phyloP scores from a whole-genome alignment of 2,113 vertebrate genomes.

The Erinaceus europaeus region DNA sequence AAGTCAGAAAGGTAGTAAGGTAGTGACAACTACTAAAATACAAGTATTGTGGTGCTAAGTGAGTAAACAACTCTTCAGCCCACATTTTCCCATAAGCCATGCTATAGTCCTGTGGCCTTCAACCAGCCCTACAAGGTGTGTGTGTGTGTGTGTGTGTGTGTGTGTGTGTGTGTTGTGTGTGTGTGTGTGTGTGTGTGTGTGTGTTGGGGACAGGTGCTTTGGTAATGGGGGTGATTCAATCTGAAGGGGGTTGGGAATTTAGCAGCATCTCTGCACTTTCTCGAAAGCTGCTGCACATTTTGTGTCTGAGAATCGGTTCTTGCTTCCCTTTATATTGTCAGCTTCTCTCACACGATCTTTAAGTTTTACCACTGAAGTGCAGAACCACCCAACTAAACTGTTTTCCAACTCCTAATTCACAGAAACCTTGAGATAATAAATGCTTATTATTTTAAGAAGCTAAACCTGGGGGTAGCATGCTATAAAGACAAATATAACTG shows the following conservation, averaged over 20 bases:
- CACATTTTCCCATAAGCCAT: neutral
- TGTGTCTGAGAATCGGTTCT: neutral
- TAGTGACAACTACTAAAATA: slow-evolving; percentile 1
- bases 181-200: too few species aligned
- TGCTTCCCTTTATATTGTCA: neutral
- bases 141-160: too few species aligned
- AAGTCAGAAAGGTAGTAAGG: neutral
- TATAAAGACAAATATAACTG: neutral
- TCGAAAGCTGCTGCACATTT: neutral
- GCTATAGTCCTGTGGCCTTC: neutral
- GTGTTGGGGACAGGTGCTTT: neutral
- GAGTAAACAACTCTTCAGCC: slow-evolving; percentile 2
- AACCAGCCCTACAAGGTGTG: neutral
- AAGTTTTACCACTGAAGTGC: neutral
- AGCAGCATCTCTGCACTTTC: neutral
- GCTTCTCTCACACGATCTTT: neutral
- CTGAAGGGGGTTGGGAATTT: neutral
- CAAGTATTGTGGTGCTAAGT: neutral
- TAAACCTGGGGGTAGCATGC: neutral
- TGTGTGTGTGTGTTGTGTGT: rapidly evolving
- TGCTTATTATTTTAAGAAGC: neutral
- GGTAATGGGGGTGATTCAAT: neutral
- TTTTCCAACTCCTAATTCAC: slow-evolving; percentile 1
- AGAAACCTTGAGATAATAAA: neutral
- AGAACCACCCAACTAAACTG: neutral